Percentiles rank a stretch among this genome's conserved stretches.
These are phyloP conservation scores for Amphiprion clarkii DNA, from an alignment of 2,797 vertebrate genomes.

Conservation along the genomic window DNA sequence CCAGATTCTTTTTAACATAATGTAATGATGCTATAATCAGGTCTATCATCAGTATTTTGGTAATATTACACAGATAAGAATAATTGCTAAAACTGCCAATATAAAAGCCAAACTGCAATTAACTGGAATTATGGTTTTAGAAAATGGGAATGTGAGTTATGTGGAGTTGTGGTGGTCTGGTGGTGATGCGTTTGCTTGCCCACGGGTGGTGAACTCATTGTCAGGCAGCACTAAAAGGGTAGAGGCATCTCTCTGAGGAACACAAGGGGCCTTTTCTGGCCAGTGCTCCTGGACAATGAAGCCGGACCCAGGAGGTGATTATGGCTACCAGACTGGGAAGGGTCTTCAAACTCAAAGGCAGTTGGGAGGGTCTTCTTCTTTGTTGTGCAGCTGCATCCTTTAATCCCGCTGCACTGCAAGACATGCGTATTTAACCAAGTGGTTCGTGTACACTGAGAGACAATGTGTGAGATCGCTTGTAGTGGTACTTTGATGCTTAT, in stretches of 20 bases:
- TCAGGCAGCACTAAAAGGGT: conserved; percentile 7
- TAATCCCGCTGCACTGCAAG: neutral
- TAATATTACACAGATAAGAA: too few species aligned
- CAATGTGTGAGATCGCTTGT: too few species aligned
- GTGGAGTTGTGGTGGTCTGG: neutral
- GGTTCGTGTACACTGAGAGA: too few species aligned
- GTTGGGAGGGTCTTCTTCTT: conserved; percentile 17
- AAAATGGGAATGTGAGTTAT: neutral
- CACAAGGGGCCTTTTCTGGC: conserved; percentile 45
- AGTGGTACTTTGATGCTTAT: too few species aligned
- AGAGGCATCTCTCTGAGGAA: conserved; percentile 20
- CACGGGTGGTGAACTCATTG: conserved; percentile 23
- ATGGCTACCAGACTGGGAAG: conserved; percentile 23
- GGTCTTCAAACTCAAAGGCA: conserved; percentile 3
- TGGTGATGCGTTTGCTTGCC: neutral
- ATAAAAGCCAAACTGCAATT: too few species aligned
- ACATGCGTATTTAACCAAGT: conserved; percentile 8
- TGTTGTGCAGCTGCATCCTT: conserved; percentile 22
- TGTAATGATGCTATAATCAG: too few species aligned
- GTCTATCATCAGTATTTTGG: too few species aligned
- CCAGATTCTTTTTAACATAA: too few species aligned
- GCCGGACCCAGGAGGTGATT: conserved; percentile 35
- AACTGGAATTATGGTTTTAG: too few species aligned
- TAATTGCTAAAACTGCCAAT: too few species aligned
- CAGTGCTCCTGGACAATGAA: conserved; percentile 44